Percentiles rank a stretch among this genome's conserved stretches.
These are phyloP conservation scores for Botrylloides violaceus DNA, from an alignment of 23 tunicate genomes.

Conservation along the genomic window DNA sequence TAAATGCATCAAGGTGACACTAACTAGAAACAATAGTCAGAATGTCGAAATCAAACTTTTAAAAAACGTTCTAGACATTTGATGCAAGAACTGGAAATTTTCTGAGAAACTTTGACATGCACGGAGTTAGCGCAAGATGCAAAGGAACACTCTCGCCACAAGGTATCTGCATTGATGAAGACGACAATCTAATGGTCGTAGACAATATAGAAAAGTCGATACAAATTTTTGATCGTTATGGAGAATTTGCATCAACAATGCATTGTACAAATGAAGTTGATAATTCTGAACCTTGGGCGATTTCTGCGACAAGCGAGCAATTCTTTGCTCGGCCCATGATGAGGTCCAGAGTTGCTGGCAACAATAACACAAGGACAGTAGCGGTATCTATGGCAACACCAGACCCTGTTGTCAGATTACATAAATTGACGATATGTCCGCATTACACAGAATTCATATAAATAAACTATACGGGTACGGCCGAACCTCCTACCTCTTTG, in stretches of 20 bases:
- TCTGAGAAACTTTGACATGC: slow-evolving; percentile 36
- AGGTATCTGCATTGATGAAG: slow-evolving; percentile 69
- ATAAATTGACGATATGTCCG: slow-evolving; percentile 62
- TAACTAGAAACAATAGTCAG: not conserved
- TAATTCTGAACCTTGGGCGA: slow-evolving; percentile 15
- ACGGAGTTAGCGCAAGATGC: slow-evolving; percentile 50
- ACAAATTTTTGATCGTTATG: slow-evolving; percentile 47
- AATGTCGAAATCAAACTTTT: not conserved
- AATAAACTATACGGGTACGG: not conserved
- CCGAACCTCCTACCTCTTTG: no score
- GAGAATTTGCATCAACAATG: slow-evolving; percentile 36
- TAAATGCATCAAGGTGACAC: slow-evolving; percentile 50
- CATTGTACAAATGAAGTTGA: not conserved
- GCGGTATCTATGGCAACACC: slow-evolving; percentile 47
- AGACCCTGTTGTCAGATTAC: slow-evolving; percentile 45
- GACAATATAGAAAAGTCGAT: slow-evolving; percentile 39
- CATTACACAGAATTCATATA: slow-evolving; percentile 40
- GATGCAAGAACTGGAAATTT: slow-evolving; percentile 37
- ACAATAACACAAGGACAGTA: slow-evolving; percentile 33
- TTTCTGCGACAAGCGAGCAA: slow-evolving; percentile 8
- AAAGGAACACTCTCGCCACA: slow-evolving; percentile 53
- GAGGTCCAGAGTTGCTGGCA: slow-evolving; percentile 6
- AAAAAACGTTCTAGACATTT: slow-evolving; percentile 31
- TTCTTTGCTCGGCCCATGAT: not conserved
- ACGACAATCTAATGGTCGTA: slow-evolving; percentile 63